Base-by-base conservation (phyloP, 2,113 vertebrate species). In the Galeopterus variegatus region DNA sequence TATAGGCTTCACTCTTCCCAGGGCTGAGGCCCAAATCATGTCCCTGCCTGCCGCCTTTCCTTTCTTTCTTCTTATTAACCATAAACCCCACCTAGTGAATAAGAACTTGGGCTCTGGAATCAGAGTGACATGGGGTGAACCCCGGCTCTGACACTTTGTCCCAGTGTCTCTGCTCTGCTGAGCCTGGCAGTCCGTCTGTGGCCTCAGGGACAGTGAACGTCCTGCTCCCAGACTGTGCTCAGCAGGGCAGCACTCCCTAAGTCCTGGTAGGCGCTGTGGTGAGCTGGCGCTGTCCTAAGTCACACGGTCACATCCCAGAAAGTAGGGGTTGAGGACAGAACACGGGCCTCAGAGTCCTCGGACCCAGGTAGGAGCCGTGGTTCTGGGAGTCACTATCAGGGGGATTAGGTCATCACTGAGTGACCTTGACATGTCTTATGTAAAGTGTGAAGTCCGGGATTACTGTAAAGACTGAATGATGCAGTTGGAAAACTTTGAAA, bases 301-400 rank as follows among this genome's bases (percentile, higher is more conserved):
- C 41, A 11, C 10, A 72, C 45, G 1, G 21, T 5, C 3, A 33
- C 8, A 9, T 1, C 60, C 17, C 88, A 14, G 5, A 67, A 87
- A 41, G 33, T 8, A 2, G 18, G 1, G 58, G 41, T 31, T 14
- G 60, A 23, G 45, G 21, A 31, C 8, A 23, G 76, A 48, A 19
- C 52, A 70, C 0, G 41, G 41, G 75, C 50, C 64, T 11, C 5
- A 12, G 76, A 60, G 64, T n/a, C 24, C 62, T 36, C 31, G 8
- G 45, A 11, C 3, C 0, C 0, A 24, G 9, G 12, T 33, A 31
- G 56, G 69, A 88, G 3, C 14, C 12, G 10, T 18, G 26, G 5
- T 41, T 41, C 82, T 65, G 36, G 48, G 14, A 24, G 21, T n/a
- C 58, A 17, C 18, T 9, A 5, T 24, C 50, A 2, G 52, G 31